Percentiles rank a stretch among this genome's conserved stretches.
These are phyloP conservation scores for Azemiops feae DNA, from an alignment of 2,113 vertebrate species.

Conservation along the genomic window DNA sequence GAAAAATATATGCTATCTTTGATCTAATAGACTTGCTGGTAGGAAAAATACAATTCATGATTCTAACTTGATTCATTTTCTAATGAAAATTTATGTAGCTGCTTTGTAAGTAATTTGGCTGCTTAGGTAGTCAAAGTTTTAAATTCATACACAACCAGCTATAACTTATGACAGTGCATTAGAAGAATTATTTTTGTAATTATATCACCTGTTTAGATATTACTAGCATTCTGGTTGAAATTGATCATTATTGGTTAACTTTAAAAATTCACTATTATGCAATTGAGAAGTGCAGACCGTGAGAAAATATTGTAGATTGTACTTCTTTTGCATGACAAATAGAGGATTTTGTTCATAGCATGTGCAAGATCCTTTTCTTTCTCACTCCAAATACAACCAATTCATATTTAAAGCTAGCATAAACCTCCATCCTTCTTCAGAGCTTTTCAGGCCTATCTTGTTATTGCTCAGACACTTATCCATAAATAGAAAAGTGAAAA, in stretches of 20 bases:
- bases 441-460: background rate
- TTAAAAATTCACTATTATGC: background rate
- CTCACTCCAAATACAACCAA: background rate
- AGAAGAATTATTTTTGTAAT: background rate
- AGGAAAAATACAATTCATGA: background rate
- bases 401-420: background rate
- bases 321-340: background rate
- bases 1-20: background rate
- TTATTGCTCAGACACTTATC: background rate
- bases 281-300: background rate
- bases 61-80: background rate
- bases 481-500: conserved; percentile 3
- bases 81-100: background rate
- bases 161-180: background rate
- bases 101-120: background rate
- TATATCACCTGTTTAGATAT: background rate
- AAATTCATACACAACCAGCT: background rate
- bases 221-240: background rate
- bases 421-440: background rate
- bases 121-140: background rate
- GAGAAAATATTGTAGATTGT: background rate
- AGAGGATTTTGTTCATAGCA: background rate
- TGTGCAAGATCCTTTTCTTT: background rate
- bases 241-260: background rate
- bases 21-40: background rate